Evolutionary conservation across 2,113 vertebrate species (phyloP).

Genomic region (Suricata suricatta): DNA sequence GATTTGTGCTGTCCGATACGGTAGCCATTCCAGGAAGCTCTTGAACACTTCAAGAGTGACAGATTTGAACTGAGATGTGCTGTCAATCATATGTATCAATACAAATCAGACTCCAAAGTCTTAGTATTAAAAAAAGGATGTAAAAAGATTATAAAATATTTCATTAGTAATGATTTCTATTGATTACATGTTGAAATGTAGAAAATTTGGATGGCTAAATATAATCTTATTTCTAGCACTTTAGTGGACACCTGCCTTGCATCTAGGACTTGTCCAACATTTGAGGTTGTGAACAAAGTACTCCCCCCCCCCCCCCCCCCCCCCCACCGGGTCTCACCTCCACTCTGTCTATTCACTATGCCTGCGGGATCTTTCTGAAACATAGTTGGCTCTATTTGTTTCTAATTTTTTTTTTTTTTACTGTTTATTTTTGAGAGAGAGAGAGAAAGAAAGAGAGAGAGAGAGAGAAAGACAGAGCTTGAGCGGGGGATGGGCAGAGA

Average conservation of each 20-base stretch:
- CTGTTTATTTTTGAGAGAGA: too few relatives aligned
- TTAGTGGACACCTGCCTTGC: neutral
- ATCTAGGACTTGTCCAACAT: neutral
- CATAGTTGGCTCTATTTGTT: neutral
- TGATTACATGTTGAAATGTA: neutral
- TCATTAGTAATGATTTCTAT: neutral
- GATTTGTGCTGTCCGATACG: neutral
- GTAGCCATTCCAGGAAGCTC: neutral
- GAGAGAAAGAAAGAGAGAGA: too few relatives aligned
- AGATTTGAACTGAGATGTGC: neutral
- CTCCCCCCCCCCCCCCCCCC: too few relatives aligned
- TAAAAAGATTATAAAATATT: neutral
- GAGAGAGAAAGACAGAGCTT: too few relatives aligned
- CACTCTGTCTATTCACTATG: neutral
- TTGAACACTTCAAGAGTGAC: neutral
- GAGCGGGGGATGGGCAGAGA: too few relatives aligned
- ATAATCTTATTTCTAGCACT: neutral
- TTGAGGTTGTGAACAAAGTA: neutral
- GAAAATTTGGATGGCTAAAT: conserved; percentile 12
- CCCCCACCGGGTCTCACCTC: neutral
- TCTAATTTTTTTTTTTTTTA: too few relatives aligned
- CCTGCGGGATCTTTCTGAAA: neutral
- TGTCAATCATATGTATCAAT: neutral
- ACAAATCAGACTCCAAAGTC: neutral
- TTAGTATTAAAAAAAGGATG: neutral